Percentiles rank a stretch among this genome's conserved stretches.
Conservation (phyloP, 2,888 invertebrate species). For the Mesoligia furuncula region DNA sequence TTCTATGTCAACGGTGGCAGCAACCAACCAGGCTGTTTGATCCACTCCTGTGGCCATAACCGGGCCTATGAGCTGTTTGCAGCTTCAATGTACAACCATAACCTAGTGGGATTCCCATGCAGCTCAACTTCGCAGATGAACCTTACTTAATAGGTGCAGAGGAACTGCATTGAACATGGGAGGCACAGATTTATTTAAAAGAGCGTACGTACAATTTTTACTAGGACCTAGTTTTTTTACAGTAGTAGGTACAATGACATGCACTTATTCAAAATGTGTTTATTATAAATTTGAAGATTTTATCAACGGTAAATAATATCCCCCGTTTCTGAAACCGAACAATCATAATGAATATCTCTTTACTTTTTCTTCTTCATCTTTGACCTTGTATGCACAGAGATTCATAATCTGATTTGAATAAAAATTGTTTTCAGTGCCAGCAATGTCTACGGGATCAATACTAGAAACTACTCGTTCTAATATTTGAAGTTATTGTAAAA, state of each 20-base stretch:
- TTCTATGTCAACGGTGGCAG: conserved; percentile 97
- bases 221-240: neutral
- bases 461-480: neutral
- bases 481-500: neutral
- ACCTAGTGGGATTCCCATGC: conserved; percentile 73
- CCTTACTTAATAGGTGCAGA: conserved; percentile 73
- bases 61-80: conserved; percentile 77
- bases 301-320: neutral
- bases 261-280: neutral
- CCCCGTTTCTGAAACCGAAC: neutral
- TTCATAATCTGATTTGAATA: neutral
- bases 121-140: conserved; percentile 64
- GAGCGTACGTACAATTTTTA: conserved; percentile 62
- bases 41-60: conserved; percentile 75
- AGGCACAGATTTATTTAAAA: conserved; percentile 70
- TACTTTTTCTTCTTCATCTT: neutral
- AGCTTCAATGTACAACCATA: conserved; percentile 69
- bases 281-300: neutral
- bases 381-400: neutral
- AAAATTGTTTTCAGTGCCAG: conserved; percentile 1
- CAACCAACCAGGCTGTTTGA: conserved; percentile 88
- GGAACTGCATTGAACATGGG: conserved; percentile 73
- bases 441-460: neutral
- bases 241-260: neutral
- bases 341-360: neutral